Conservation (phyloP, 2,113 vertebrate species). For the Lampris incognitus region DNA sequence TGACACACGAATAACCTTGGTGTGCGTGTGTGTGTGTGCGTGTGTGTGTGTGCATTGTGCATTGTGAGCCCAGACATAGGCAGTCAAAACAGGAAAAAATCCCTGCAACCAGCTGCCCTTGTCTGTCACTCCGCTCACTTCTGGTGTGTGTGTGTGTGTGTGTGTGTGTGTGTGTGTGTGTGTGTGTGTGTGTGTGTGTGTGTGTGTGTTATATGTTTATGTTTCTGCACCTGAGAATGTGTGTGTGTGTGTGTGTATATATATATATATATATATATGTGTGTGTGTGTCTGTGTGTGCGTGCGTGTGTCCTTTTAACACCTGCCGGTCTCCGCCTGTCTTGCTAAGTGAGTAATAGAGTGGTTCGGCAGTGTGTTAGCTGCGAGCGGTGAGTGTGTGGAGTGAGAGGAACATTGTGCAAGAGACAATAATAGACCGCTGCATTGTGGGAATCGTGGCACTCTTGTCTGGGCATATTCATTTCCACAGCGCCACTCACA, state of each 20-base stretch:
- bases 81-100: slow-evolving; percentile 78
- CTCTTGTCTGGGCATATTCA: slow-evolving; percentile 51
- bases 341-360: slow-evolving; percentile 46
- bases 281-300: slow-evolving; percentile 36
- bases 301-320: slow-evolving; percentile 60
- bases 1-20: slow-evolving; percentile 26
- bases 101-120: slow-evolving; percentile 63
- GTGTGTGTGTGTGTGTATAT: slow-evolving; percentile 51
- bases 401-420: slow-evolving; percentile 49
- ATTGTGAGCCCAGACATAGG: slow-evolving; percentile 55
- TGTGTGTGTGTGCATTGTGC: slow-evolving; percentile 16
- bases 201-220: not conserved
- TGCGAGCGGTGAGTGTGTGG: not conserved
- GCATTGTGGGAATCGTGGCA: slow-evolving; percentile 59
- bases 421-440: slow-evolving; percentile 58
- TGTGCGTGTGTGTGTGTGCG: not conserved
- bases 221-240: slow-evolving; percentile 11
- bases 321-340: slow-evolving; percentile 49
- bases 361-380: slow-evolving; percentile 36
- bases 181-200: slow-evolving; percentile 47
- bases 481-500: slow-evolving; percentile 43
- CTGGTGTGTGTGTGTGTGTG: slow-evolving; percentile 43
- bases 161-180: slow-evolving; percentile 31
- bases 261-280: not conserved
- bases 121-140: slow-evolving; percentile 62